A percentile compares a stretch with the other conserved stretches of the same genome.
phyloP scores from a whole-genome alignment of 2,797 vertebrate genomes.

The Coluber constrictor region DNA sequence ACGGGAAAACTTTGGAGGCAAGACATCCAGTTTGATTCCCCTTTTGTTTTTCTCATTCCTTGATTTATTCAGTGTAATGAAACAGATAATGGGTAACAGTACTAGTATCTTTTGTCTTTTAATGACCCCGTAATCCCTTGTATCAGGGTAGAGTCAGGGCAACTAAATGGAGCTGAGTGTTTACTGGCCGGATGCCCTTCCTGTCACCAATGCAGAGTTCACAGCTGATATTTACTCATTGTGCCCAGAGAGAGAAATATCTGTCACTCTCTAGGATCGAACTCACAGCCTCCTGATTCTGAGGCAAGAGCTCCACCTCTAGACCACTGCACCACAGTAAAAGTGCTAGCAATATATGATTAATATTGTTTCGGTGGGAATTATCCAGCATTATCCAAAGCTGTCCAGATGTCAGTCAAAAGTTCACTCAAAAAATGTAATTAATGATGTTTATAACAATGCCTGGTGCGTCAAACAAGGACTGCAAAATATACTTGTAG shows the following conservation, averaged over 20 bases:
- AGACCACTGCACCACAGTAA: neutral
- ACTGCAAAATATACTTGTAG: conserved; percentile 18
- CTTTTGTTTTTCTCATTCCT: neutral
- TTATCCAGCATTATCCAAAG: neutral
- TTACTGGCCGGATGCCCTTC: no score
- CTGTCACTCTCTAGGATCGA: no score
- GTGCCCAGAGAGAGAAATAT: no score
- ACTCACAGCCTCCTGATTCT: no score
- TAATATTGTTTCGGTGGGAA: conserved; percentile 10
- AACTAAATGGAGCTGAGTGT: no score
- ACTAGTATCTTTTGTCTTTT: neutral
- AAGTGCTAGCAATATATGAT: neutral
- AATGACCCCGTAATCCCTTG: no score
- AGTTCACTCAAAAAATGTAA: neutral
- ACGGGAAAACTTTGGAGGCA: neutral
- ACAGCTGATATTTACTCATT: no score
- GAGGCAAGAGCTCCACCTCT: no score
- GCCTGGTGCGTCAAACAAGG: neutral
- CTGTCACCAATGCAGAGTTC: no score
- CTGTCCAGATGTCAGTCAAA: conserved; percentile 4
- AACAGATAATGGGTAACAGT: neutral
- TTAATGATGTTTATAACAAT: conserved; percentile 8
- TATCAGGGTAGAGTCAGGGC: no score
- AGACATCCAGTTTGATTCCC: neutral
- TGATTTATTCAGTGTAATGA: neutral